phyloP scores from a whole-genome alignment of 1,140 invertebrate genomes.

The Pararge aegeria region DNA sequence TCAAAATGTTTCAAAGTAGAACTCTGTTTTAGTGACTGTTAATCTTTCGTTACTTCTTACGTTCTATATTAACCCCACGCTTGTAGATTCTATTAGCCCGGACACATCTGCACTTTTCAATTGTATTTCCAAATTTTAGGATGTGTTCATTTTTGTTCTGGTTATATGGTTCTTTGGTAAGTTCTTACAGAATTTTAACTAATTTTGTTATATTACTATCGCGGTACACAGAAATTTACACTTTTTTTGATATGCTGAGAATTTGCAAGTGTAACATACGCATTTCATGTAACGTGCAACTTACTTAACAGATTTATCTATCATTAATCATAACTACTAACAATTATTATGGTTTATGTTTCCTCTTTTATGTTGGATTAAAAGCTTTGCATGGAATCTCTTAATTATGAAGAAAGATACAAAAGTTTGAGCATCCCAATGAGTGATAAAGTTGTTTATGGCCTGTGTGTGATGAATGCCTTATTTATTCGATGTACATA shows the following conservation, averaged over 20 bases:
- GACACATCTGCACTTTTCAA: slow-evolving; percentile 6
- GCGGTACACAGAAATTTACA: too few species aligned
- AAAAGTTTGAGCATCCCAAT: too few species aligned
- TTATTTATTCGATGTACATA: too few species aligned
- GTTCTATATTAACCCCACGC: neutral
- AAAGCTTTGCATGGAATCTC: neutral
- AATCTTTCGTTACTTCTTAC: neutral
- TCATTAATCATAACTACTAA: neutral
- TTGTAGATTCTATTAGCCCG: slow-evolving; percentile 18
- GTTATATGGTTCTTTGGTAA: slow-evolving; percentile 11
- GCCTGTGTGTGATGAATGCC: too few species aligned
- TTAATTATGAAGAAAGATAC: too few species aligned
- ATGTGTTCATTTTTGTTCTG: slow-evolving; percentile 17
- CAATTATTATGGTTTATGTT: neutral
- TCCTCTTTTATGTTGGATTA: neutral
- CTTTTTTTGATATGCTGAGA: neutral
- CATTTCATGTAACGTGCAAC: neutral
- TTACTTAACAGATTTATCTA: neutral
- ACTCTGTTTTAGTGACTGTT: neutral
- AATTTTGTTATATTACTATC: too few species aligned
- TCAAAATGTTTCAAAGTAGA: slow-evolving; percentile 32
- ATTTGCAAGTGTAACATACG: slow-evolving; percentile 11
- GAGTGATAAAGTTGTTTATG: too few species aligned
- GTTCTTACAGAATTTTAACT: too few species aligned
- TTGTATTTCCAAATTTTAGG: slow-evolving; percentile 14